Evolutionary conservation across 2,888 invertebrate species (phyloP).

Genomic region (Steinernema carpocapsae): DNA sequence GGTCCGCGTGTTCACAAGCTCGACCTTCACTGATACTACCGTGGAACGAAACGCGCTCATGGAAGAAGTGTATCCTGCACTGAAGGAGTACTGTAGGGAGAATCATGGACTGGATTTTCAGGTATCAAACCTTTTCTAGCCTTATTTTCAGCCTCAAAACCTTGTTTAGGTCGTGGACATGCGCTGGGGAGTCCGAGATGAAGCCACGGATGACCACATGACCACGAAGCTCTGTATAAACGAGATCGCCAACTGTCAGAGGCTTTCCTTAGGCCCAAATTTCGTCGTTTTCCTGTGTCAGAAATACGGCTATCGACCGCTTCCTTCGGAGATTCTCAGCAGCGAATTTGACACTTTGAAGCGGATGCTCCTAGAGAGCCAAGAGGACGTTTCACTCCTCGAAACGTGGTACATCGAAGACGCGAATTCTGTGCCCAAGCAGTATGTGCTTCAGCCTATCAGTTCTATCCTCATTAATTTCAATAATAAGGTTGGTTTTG

Average conservation of each 20-base stretch:
- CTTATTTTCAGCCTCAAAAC: neutral
- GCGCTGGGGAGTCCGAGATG: conserved; percentile 97
- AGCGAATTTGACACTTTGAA: conserved; percentile 86
- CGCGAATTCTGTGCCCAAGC: conserved; percentile 91
- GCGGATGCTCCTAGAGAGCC: conserved; percentile 76
- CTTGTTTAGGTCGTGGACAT: conserved; percentile 87
- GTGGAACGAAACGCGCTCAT: conserved; percentile 95
- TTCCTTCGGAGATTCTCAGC: conserved; percentile 91
- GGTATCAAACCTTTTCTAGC: conserved; percentile 75
- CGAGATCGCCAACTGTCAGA: conserved; percentile 95
- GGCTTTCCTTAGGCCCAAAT: conserved; percentile 95
- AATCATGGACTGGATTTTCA: conserved; percentile 97
- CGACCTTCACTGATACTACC: conserved; percentile 96
- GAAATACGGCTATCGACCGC: conserved; percentile 96
- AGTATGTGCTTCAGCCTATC: conserved; percentile 92
- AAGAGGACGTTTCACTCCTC: conserved; percentile 73
- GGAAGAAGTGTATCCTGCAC: conserved; percentile 91
- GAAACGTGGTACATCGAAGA: conserved; percentile 96
- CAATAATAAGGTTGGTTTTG: conserved; percentile 83
- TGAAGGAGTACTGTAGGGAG: conserved; percentile 94
- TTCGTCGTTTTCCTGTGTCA: conserved; percentile 95
- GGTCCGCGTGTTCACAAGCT: conserved; percentile 85
- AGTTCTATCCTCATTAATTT: conserved; percentile 95
- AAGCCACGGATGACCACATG: conserved; percentile 99
- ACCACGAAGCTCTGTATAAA: conserved; percentile 97